Base-by-base conservation (phyloP, 1,140 invertebrate species). In the Pseudomyrmex flavicornis region DNA sequence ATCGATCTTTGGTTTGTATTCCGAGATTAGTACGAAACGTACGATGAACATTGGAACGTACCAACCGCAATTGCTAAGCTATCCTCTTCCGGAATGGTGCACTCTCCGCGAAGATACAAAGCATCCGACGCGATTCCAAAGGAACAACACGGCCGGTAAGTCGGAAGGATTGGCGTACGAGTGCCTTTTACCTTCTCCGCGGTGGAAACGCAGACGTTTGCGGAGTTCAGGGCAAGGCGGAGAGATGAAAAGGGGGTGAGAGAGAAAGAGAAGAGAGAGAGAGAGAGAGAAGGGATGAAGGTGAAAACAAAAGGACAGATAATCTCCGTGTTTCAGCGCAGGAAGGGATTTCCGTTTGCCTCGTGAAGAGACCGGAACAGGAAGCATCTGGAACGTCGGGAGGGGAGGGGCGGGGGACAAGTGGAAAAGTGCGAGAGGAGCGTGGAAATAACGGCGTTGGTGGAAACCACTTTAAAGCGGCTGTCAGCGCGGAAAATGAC, bases 401-500 rank as follows among this genome's bases (percentile, higher is more conserved):
- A 59, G 26, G 52, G 54, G 0, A 9, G 63, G 26, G 46, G 54
- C 66, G 66, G 73, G 70, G 69, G 46, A 58, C 13, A 82, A 62
- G 50, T 75, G 35, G 54, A 80, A 80, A 80, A 80, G 66, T 77
- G 54, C 86, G 61, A 83, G 62, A 58, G 68, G 79, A 68, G 75
- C 75, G 65, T 76, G 80, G 50, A 88, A 89, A 89, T 89, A 85
- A 86, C 85, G 85, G 82, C 35, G 77, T 77, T 35, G 74, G 59
- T 87, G 68, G 73, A 89, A 89, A 87, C 83, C 83, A 68, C 69
- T 86, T 89, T 89, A 85, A 89, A 89, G 82, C 77, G 65, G 76
- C 85, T 87, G 85, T 89, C 88, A 87, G 82, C 77, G 70, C 22
- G 65, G 72, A 89, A 89, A 89, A 89, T 89, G 85, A 89, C 87